phyloP scores from a whole-genome alignment of 2,888 invertebrate species.

The Drosophila neotestacea region DNA sequence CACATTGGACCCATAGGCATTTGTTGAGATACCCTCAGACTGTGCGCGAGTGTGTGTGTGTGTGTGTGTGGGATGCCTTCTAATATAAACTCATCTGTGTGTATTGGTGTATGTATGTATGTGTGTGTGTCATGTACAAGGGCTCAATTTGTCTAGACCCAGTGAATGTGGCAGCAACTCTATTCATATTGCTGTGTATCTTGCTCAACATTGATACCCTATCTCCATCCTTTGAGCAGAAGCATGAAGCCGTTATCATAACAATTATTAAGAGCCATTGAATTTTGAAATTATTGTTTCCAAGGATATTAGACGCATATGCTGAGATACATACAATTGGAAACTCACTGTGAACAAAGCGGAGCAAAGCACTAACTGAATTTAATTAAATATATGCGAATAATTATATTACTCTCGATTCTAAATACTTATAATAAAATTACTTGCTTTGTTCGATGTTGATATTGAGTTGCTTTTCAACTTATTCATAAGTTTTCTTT shows the following conservation, averaged over 20 bases:
- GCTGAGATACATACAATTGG: conserved; percentile 5
- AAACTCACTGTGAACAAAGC: conserved; percentile 1
- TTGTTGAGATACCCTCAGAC: conserved; percentile 12
- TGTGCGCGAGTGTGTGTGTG: conserved; percentile 2
- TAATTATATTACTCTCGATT: not conserved
- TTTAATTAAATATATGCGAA: conserved; percentile 5
- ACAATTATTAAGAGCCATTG: conserved; percentile 36
- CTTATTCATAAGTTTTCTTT: not conserved
- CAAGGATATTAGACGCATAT: conserved; percentile 24
- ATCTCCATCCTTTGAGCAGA: conserved; percentile 1
- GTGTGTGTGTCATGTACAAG: conserved; percentile 37
- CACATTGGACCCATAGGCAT: conserved; percentile 48
- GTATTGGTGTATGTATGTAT: not conserved
- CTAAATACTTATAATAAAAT: too few relatives aligned
- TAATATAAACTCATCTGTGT: not conserved
- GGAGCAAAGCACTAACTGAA: not conserved
- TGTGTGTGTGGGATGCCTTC: not conserved
- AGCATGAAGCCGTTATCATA: conserved; percentile 32
- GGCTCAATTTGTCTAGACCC: conserved; percentile 69
- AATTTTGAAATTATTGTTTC: conserved; percentile 32
- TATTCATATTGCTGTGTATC: conserved; percentile 26
- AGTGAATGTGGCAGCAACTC: conserved; percentile 32
- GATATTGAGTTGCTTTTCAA: not conserved
- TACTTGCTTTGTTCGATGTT: not conserved
- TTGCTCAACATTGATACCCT: conserved; percentile 31